These are phyloP conservation scores for Myodes glareolus DNA, from an alignment of 2,113 vertebrate genomes.

Conservation along the genomic window DNA sequence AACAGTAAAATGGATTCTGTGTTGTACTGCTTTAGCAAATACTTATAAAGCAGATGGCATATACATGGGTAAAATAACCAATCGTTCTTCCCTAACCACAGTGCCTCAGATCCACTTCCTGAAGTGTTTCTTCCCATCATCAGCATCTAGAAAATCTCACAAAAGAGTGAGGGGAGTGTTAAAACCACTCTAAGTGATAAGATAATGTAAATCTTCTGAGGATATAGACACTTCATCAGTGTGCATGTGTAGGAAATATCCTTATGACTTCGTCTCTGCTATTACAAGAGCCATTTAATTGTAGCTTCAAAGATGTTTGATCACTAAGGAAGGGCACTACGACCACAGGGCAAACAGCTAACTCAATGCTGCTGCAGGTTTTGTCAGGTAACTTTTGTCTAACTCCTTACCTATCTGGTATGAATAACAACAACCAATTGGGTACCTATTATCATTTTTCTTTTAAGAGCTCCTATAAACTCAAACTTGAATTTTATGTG, in stretches of 20 bases:
- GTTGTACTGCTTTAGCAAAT: no score
- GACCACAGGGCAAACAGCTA: background rate
- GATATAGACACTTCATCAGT: background rate
- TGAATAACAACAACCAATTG: background rate
- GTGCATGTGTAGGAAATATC: background rate
- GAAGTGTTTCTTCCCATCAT: background rate
- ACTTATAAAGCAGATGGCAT: no score
- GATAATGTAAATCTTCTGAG: background rate
- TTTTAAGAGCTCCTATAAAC: background rate
- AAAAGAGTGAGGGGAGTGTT: background rate
- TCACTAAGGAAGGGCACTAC: background rate
- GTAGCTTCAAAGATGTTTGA: background rate
- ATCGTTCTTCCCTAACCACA: no score
- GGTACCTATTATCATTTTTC: background rate
- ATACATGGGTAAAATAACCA: background rate
- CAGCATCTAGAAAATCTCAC: background rate
- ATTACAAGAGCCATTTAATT: background rate
- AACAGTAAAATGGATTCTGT: no score
- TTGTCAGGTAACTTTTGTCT: background rate
- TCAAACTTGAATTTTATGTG: background rate
- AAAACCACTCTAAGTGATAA: background rate
- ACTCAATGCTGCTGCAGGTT: background rate
- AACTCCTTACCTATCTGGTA: background rate
- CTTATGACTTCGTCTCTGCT: background rate
- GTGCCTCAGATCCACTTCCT: background rate